phyloP scores from a whole-genome alignment of 2,888 invertebrate species.

The Ptilodon capucinus region DNA sequence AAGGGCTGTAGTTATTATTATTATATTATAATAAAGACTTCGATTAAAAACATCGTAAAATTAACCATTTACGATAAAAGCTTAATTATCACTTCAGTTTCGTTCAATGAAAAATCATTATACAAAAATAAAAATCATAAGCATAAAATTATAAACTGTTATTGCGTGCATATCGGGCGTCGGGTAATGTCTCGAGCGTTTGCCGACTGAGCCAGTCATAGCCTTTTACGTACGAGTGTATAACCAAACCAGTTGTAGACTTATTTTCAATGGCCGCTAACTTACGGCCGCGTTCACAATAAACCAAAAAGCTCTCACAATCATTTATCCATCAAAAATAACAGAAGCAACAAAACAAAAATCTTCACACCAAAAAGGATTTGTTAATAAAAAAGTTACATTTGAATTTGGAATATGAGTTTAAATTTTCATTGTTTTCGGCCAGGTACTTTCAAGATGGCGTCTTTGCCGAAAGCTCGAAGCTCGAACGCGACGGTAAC shows the following conservation, averaged over 20 bases:
- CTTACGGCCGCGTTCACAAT: conserved; percentile 33
- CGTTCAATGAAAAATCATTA: conserved; percentile 3
- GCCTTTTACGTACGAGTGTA: conserved; percentile 30
- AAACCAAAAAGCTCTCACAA: conserved; percentile 27
- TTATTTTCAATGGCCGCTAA: conserved; percentile 44
- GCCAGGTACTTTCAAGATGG: conserved; percentile 30
- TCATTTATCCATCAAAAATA: conserved; percentile 1
- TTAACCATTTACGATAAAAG: background rate
- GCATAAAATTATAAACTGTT: conserved; percentile 34
- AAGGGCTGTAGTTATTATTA: no score
- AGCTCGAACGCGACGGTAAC: conserved; percentile 66
- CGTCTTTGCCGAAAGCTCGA: conserved; percentile 47
- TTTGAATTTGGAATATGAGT: background rate
- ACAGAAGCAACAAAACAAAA: background rate
- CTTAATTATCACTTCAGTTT: background rate
- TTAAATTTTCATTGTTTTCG: background rate
- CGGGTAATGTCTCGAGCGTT: conserved; percentile 7
- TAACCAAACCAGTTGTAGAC: conserved; percentile 32
- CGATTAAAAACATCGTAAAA: background rate
- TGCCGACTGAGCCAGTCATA: conserved; percentile 8
- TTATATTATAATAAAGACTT: background rate
- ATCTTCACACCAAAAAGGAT: background rate
- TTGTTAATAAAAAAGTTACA: background rate
- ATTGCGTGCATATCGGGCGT: conserved; percentile 32
- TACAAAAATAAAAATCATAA: conserved; percentile 31